Conservation (phyloP, 2,888 invertebrate species). For the Pandemis cinnamomeana region DNA sequence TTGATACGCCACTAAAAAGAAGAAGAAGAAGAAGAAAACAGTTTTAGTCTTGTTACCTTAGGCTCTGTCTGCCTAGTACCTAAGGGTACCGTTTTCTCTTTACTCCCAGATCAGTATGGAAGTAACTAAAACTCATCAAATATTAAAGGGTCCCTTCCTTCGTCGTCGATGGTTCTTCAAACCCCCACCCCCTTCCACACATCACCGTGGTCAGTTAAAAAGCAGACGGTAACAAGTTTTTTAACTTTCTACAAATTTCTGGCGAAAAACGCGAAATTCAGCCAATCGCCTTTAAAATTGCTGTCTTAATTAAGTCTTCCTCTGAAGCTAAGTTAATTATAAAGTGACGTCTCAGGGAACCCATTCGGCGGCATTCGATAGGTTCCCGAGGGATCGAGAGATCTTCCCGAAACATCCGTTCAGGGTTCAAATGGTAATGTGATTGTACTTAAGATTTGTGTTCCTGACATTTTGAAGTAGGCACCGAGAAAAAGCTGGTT, state of each 20-base stretch:
- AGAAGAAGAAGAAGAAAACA: no score
- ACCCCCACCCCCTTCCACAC: no score
- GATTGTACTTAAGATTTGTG: constrained; percentile 14
- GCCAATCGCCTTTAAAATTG: not conserved
- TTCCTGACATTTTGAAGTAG: constrained; percentile 1
- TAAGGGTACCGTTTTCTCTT: no score
- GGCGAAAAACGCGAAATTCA: not conserved
- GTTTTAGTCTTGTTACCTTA: no score
- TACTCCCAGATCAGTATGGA: no score
- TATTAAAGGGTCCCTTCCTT: no score
- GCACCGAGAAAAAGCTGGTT: not conserved
- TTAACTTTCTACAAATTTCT: not conserved
- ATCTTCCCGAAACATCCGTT: not conserved
- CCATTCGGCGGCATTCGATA: not conserved
- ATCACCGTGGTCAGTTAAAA: no score
- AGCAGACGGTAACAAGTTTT: no score
- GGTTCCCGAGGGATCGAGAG: not conserved
- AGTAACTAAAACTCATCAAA: no score
- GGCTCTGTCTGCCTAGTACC: no score
- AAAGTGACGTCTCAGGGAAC: constrained; percentile 1
- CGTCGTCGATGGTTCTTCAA: no score
- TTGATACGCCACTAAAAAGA: no score
- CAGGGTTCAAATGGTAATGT: constrained; percentile 9
- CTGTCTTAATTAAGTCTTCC: not conserved
- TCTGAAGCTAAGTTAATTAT: not conserved